Base-by-base conservation (phyloP, 2,797 vertebrate species). In the Lutra lutra region DNA sequence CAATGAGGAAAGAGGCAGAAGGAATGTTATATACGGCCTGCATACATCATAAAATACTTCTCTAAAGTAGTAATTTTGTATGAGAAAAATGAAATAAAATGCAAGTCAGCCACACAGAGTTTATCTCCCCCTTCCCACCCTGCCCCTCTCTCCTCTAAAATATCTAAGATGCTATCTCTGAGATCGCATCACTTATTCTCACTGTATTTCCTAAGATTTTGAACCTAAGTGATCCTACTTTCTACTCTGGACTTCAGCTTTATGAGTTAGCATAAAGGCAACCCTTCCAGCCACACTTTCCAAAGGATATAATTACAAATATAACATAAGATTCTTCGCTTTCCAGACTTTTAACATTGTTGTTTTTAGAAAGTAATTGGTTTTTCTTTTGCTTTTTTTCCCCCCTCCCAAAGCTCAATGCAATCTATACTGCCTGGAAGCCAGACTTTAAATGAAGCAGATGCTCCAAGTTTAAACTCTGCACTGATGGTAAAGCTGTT, bases 361-460 rank as follows among this genome's bases (percentile, higher is more conserved):
- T 92, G 95, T 95, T 97, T 98, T 97, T 46, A 95, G 94, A 97
- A 96, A 93, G 72, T 96, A 77, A 97, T 98, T 98, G 98, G 86
- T 98, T 97, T 98, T 97, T 89, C 94, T 91, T 89, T 89, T 51
- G 11, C 60, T 70, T 40, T 72, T 4, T 2, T 4, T 2, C 46
- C 79, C 7, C 60, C 27, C 90, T 75, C 96, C 97, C 75, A 97
- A 95, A 96, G 94, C 95, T 98, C 91, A 95, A 13, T 11, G 21
- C 95, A 98, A 97, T 96, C 97, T 98, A 97, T 97, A 97, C 87
- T 98, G 98, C 98, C 9, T 51, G 89, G 95, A 97, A 98, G 94
- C 84, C 96, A 98, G 96, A 94, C 89, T 95, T 97, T 95, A 98
- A 98, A 98, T 97, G 98, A 98, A 98, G 98, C 98, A 98, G 98